Conservation (phyloP, 2,888 invertebrate genomes). For the Troides oblongomaculatus region DNA sequence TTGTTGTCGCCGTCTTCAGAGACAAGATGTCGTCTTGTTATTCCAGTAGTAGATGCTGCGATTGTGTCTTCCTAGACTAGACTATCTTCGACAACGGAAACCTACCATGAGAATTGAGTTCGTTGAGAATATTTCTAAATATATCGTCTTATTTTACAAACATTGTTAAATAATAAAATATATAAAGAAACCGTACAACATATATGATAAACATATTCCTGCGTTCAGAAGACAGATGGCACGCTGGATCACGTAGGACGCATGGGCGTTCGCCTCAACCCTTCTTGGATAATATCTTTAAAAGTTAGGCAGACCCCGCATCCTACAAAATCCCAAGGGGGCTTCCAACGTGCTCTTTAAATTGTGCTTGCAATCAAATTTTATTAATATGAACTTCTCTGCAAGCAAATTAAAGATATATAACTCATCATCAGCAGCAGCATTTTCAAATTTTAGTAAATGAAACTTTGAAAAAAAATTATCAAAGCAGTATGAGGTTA, state of each 20-base stretch:
- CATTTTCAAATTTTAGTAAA: background rate
- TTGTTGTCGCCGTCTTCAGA: too few relatives aligned
- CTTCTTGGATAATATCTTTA: constrained; percentile 79
- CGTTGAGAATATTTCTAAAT: too few relatives aligned
- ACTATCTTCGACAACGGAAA: too few relatives aligned
- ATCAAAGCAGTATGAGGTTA: too few relatives aligned
- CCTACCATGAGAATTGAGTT: too few relatives aligned
- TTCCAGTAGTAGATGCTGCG: too few relatives aligned
- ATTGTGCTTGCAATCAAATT: constrained; percentile 71
- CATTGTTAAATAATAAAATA: background rate
- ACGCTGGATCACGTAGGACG: constrained; percentile 69
- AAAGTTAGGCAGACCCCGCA: constrained; percentile 63
- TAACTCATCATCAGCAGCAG: background rate
- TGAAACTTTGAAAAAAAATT: too few relatives aligned
- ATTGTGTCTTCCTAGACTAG: too few relatives aligned
- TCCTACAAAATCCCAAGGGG: constrained; percentile 47
- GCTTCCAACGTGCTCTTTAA: constrained; percentile 56
- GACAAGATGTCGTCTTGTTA: too few relatives aligned
- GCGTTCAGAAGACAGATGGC: constrained; percentile 73
- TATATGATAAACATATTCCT: constrained; percentile 64
- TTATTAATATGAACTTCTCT: constrained; percentile 45
- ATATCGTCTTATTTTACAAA: background rate
- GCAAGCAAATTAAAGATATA: background rate
- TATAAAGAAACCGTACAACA: constrained; percentile 3
- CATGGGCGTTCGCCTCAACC: constrained; percentile 61